These are phyloP conservation scores for Coenonympha glycerion DNA, from an alignment of 2,888 invertebrate species.

Conservation along the genomic window DNA sequence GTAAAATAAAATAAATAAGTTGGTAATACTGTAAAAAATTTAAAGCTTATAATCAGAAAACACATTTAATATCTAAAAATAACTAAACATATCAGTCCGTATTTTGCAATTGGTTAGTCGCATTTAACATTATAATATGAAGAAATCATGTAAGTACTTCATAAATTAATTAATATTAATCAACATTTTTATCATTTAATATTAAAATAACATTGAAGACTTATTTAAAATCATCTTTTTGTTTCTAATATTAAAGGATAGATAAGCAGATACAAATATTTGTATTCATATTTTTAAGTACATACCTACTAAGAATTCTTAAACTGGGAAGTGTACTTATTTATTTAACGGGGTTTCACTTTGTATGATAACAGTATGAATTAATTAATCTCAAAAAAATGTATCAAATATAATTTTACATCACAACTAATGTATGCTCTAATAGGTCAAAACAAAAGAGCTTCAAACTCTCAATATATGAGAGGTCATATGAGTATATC, in stretches of 20 bases:
- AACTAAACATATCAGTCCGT: constrained; percentile 22
- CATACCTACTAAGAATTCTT: too few species aligned
- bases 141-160: constrained; percentile 1
- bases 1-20: constrained; percentile 59
- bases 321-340: neutral
- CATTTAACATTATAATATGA: neutral
- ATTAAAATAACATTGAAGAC: constrained; percentile 1
- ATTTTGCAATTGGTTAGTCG: constrained; percentile 13
- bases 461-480: too few species aligned
- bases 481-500: too few species aligned
- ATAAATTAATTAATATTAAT: constrained; percentile 66
- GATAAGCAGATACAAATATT: too few species aligned
- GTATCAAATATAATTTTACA: too few species aligned
- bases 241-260: too few species aligned
- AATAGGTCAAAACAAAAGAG: too few species aligned
- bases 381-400: neutral
- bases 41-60: constrained; percentile 41
- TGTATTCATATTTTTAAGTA: neutral
- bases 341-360: too few species aligned
- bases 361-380: neutral
- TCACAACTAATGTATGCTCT: too few species aligned
- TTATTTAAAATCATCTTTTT: neutral
- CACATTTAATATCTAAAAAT: constrained; percentile 39
- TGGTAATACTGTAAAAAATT: constrained; percentile 70
- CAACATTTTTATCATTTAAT: neutral